These are phyloP conservation scores for Heterochromis multidens DNA, from an alignment of 2,113 vertebrate genomes.

Conservation along the genomic window DNA sequence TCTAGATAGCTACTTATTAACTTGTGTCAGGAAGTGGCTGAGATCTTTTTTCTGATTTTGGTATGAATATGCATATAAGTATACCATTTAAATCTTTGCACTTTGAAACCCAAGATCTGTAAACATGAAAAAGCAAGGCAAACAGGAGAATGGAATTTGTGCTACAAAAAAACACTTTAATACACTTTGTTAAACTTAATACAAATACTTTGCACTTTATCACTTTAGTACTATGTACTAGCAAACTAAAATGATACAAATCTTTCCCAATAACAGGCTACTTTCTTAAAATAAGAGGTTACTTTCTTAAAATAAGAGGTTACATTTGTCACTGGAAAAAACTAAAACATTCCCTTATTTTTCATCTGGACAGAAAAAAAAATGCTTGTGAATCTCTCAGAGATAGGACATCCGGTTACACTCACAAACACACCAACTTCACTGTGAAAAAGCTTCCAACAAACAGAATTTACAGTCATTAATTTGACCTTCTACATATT, in stretches of 20 bases:
- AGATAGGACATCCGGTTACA: neutral
- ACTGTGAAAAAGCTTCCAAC: conserved; percentile 15
- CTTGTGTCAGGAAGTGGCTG: neutral
- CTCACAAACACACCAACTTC: neutral
- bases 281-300: neutral
- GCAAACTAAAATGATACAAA: neutral
- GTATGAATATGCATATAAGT: neutral
- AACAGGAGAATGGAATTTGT: too few relatives aligned
- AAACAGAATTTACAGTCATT: neutral
- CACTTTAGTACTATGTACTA: neutral
- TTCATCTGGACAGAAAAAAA: conserved; percentile 3
- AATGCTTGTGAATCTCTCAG: neutral
- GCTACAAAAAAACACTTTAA: too few relatives aligned
- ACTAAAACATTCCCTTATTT: conserved; percentile 11
- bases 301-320: neutral
- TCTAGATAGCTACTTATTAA: neutral
- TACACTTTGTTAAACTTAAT: too few relatives aligned
- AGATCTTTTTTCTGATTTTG: neutral
- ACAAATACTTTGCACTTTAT: neutral
- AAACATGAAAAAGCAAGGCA: neutral
- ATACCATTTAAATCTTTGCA: neutral
- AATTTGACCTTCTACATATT: neutral
- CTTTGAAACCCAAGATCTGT: neutral
- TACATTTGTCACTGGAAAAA: conserved; percentile 25
- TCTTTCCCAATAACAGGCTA: neutral